Evolutionary conservation across 2,113 vertebrate species (phyloP).

Genomic region (Boulengeromyrus knoepffleri): DNA sequence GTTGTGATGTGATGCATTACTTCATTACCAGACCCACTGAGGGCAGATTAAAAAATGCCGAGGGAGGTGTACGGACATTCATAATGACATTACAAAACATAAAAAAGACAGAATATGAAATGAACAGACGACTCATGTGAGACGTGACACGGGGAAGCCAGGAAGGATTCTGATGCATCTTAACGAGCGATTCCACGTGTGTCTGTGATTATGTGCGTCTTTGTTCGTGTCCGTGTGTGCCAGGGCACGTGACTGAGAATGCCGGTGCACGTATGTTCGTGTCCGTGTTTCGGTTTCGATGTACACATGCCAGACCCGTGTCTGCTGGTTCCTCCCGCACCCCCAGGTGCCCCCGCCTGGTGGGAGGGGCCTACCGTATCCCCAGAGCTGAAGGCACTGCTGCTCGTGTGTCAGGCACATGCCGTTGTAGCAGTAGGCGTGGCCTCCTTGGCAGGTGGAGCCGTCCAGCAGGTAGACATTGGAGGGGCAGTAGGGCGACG

Average conservation of each 20-base stretch:
- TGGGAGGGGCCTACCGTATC: conserved; percentile 62
- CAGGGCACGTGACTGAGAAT: background rate
- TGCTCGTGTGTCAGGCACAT: conserved; percentile 84
- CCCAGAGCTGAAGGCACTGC: conserved; percentile 89
- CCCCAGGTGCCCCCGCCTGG: background rate
- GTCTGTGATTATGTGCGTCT: background rate
- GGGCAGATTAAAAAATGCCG: background rate
- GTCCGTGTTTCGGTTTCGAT: conserved; percentile 19
- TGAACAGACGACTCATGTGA: background rate
- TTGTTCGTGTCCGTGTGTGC: background rate
- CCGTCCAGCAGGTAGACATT: conserved; percentile 85
- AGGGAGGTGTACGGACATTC: background rate
- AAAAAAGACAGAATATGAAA: background rate
- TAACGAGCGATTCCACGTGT: too few species aligned
- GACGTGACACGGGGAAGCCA: background rate
- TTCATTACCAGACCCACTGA: background rate
- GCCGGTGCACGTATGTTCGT: background rate
- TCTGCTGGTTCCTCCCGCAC: conserved; percentile 49
- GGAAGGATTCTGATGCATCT: background rate
- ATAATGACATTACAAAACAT: background rate
- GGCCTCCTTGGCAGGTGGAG: conserved; percentile 63
- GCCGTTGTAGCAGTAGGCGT: conserved; percentile 80
- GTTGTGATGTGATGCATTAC: background rate
- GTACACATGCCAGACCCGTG: conserved; percentile 69
- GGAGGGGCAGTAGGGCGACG: conserved; percentile 74